Percentiles rank a stretch among this genome's conserved stretches.
These are phyloP conservation scores for Eupithecia abbreviata DNA, from an alignment of 2,888 invertebrate species.

Conservation along the genomic window DNA sequence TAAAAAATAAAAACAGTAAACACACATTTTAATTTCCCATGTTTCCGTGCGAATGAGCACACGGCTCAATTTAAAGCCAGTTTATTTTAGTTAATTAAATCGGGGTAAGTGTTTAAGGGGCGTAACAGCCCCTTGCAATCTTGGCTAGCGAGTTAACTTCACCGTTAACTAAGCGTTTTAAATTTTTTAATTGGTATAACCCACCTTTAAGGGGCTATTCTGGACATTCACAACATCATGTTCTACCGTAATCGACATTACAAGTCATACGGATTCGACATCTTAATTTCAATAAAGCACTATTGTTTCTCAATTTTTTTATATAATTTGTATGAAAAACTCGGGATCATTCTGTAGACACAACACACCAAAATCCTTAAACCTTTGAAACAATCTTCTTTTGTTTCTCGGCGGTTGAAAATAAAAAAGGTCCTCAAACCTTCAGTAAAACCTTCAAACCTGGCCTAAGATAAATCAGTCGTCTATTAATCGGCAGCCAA, in stretches of 20 bases:
- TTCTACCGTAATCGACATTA: neutral
- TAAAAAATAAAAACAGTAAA: neutral
- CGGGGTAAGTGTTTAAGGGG: conserved; percentile 40
- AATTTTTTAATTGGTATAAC: conserved; percentile 59
- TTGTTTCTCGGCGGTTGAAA: neutral
- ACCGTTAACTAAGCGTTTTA: conserved; percentile 42
- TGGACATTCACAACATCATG: neutral
- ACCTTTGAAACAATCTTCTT: too few species aligned
- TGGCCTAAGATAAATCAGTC: conserved; percentile 3
- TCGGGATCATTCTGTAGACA: too few species aligned
- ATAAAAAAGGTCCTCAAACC: neutral
- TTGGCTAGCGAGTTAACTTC: conserved; percentile 45
- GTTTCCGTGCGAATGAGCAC: conserved; percentile 11
- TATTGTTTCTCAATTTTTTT: too few species aligned
- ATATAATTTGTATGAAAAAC: too few species aligned
- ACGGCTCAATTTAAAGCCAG: conserved; percentile 34
- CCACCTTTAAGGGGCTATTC: conserved; percentile 38
- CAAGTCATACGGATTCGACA: neutral
- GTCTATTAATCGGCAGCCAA: neutral
- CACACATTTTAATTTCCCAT: neutral
- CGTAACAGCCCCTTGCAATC: conserved; percentile 48
- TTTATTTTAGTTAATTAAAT: conserved; percentile 54
- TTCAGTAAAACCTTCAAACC: neutral
- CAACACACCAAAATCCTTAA: too few species aligned
- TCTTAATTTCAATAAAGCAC: neutral